Evolutionary conservation across 2,113 vertebrate species (phyloP).

Genomic region (Pluvialis apricaria): DNA sequence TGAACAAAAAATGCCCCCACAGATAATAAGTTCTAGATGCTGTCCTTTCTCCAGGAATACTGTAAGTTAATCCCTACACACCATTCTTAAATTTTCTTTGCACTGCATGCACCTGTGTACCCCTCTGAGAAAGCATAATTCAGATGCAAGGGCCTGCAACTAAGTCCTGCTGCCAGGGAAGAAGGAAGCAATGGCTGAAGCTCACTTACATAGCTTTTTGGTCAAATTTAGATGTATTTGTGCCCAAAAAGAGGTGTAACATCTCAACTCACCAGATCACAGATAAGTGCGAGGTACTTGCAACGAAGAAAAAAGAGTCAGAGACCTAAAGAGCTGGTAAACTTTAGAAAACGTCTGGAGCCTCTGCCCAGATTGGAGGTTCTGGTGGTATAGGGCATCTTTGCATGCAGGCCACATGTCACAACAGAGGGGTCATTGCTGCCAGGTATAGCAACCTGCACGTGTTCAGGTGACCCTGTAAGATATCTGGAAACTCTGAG

Average conservation of each 20-base stretch:
- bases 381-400: background rate
- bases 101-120: background rate
- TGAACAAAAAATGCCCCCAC: background rate
- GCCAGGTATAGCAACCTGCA: background rate
- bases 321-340: background rate
- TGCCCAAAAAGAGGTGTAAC: background rate
- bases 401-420: background rate
- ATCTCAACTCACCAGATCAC: background rate
- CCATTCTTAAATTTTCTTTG: background rate
- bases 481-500: background rate
- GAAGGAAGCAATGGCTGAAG: background rate
- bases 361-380: background rate
- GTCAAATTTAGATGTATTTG: background rate
- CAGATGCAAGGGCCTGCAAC: background rate
- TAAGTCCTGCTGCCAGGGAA: background rate
- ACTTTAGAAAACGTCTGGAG: background rate
- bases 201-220: background rate
- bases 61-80: background rate
- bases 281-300: background rate
- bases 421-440: background rate
- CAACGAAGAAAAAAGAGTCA: background rate
- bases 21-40: background rate
- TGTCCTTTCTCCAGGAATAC: background rate
- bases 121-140: background rate
- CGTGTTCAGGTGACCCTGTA: background rate